Evolutionary conservation across 2,888 invertebrate species (phyloP), one percentile per base, ranked within the genome.

Genomic region (Lycia hirtaria): DNA sequence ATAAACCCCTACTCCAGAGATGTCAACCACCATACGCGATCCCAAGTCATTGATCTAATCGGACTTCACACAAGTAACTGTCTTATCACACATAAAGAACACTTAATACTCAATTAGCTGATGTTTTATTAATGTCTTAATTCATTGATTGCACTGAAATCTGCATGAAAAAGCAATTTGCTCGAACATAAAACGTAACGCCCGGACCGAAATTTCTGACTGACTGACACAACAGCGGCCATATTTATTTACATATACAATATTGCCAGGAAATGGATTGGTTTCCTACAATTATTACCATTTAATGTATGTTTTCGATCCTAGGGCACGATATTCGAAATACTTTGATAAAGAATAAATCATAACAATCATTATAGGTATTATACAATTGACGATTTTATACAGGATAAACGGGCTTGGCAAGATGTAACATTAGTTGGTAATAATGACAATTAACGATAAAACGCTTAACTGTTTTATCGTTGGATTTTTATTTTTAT

Each of bases 211-310:
- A 65, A 63, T 28, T 38, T 44, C 45, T 62, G 56, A 62, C 52
- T 55, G 53, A 70, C 43, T 30, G 41, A 43, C 61, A 17, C 17
- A 22, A 60, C 68, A 52, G 66, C 71, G 79, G 90, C 88, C 90
- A 91, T 90, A 89, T 89, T 91, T 89, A 89, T 91, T 90, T 90
- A 89, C 88, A 67, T 81, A 72, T 17, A 53, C 44, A 72, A 70
- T 75, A 73, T 77, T 76, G 70, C 78, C 72, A 71, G 30, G 48
- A 40, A 24, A 9, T 24, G 9, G 9, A 5, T 24, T 9, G 6
- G 24, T 9, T 24, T 24, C 20, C 20, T 38, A 38, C n/a, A 1
- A 22, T n/a, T 20, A n/a, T 20, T 38, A 20, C 12, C 20, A 20
- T n/a, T 20, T 6, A 20, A 12, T 7, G 4, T 17, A 7, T 1